Percentiles rank a stretch among this genome's conserved stretches.
phyloP scores from a whole-genome alignment of 2,888 invertebrate species.

The Philaethria dido region DNA sequence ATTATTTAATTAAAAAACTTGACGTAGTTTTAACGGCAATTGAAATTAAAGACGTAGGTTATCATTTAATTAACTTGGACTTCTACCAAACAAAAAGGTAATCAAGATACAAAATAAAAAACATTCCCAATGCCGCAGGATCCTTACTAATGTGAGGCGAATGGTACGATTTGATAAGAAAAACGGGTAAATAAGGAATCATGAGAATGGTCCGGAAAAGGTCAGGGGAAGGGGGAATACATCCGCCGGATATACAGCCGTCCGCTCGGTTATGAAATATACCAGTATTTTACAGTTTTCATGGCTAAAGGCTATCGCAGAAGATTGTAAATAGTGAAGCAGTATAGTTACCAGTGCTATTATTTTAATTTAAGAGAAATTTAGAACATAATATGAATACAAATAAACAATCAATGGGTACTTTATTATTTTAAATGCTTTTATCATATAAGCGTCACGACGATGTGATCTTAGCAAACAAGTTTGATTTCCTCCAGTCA shows the following conservation, averaged over 20 bases:
- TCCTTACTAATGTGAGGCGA: conserved; percentile 73
- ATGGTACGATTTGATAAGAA: conserved; percentile 78
- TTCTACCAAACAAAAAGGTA: conserved; percentile 54
- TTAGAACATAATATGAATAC: background rate
- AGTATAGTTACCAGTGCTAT: background rate
- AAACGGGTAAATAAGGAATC: conserved; percentile 79
- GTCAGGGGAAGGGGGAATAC: conserved; percentile 54
- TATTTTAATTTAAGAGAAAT: background rate
- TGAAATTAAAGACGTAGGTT: background rate
- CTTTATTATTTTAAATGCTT: background rate
- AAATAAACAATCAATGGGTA: background rate
- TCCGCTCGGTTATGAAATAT: conserved; percentile 52
- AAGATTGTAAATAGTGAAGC: conserved; percentile 51
- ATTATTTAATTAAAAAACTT: background rate
- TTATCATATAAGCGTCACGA: conserved; percentile 32
- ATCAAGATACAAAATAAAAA: conserved; percentile 54
- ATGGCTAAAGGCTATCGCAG: conserved; percentile 52
- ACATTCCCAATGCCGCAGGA: conserved; percentile 66
- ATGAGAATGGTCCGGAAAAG: conserved; percentile 64
- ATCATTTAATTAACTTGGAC: conserved; percentile 41
- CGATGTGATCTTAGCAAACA: conserved; percentile 55
- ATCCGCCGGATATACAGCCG: conserved; percentile 66
- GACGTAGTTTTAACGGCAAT: background rate
- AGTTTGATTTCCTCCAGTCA: conserved; percentile 71
- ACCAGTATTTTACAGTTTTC: conserved; percentile 49